A percentile compares a stretch with the other conserved stretches of the same genome.
Evolutionary conservation across 2,113 vertebrate species (phyloP).

Genomic region (Corythornis cristatus): DNA sequence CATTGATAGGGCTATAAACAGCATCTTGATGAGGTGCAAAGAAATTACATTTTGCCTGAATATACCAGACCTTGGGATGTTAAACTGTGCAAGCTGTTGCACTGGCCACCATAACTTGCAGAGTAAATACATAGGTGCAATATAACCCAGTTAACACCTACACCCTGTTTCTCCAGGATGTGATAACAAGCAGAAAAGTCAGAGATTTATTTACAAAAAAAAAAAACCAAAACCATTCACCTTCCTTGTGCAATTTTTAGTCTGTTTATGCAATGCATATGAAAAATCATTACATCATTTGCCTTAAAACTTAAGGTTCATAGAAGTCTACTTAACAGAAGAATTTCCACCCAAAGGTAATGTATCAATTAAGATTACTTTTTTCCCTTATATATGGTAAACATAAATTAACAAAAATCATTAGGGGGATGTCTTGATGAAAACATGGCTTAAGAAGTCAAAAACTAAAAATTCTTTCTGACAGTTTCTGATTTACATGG

Average conservation of each 20-base stretch:
- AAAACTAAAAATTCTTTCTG: neutral
- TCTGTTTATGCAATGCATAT: neutral
- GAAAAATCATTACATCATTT: neutral
- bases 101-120: neutral
- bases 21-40: neutral
- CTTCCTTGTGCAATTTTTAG: neutral
- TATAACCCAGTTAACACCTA: neutral
- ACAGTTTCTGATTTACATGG: neutral
- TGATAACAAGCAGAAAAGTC: neutral
- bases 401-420: neutral
- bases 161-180: neutral
- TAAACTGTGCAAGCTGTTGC: neutral
- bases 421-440: neutral
- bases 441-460: neutral
- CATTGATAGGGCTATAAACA: neutral
- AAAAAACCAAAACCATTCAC: neutral
- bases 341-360: neutral
- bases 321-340: neutral
- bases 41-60: neutral
- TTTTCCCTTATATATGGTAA: neutral
- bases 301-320: neutral
- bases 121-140: neutral
- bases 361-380: neutral
- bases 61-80: neutral
- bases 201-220: conserved; percentile 4